Evolutionary conservation across 2,888 invertebrate species (phyloP).

Genomic region (Nymphalis c-album): DNA sequence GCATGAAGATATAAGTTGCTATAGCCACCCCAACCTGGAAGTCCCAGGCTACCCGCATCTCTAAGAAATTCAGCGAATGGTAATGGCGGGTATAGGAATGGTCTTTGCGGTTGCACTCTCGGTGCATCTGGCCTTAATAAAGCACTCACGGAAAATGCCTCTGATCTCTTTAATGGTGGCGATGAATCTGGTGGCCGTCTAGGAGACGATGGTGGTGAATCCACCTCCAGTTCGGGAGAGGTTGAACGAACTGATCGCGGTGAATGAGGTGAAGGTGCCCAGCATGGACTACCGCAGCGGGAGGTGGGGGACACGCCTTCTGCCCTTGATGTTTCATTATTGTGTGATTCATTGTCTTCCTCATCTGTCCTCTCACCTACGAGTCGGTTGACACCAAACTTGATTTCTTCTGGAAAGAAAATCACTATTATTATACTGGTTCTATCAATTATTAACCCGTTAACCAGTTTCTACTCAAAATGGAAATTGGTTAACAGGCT

Average conservation of each 20-base stretch:
- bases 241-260: constrained; percentile 78
- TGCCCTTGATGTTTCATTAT: constrained; percentile 60
- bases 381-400: constrained; percentile 91
- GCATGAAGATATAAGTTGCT: constrained; percentile 84
- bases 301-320: constrained; percentile 73
- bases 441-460: not conserved
- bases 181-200: constrained; percentile 77
- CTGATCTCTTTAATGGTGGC: constrained; percentile 85
- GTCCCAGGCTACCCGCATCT: constrained; percentile 75
- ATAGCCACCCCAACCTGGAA: constrained; percentile 82
- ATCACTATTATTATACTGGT: constrained; percentile 11
- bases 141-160: constrained; percentile 92
- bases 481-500: too few relatives aligned
- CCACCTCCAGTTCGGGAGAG: constrained; percentile 88
- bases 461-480: not conserved
- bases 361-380: constrained; percentile 86
- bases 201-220: constrained; percentile 85
- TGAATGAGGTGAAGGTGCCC: constrained; percentile 76
- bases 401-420: constrained; percentile 87
- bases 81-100: constrained; percentile 82
- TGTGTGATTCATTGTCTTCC: constrained; percentile 78
- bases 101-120: constrained; percentile 81
- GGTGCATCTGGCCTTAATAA: constrained; percentile 90
- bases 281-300: constrained; percentile 79
- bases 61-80: constrained; percentile 84